Evolutionary conservation across 92 coral and sea anemone species (phyloP).

Genomic region (Porites divaricata): DNA sequence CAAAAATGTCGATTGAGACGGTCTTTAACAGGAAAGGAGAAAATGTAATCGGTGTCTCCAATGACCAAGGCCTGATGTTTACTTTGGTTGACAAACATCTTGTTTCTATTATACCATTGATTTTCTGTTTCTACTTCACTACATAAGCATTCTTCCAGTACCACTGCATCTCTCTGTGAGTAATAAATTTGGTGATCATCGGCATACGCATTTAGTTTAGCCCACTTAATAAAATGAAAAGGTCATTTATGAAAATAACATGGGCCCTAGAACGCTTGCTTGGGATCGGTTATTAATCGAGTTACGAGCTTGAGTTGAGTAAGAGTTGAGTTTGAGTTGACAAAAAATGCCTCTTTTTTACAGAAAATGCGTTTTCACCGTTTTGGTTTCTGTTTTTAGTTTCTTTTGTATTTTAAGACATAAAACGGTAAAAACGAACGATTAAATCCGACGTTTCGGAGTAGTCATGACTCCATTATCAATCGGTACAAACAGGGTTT

Average conservation of each 20-base stretch:
- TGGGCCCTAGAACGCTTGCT: conserved; percentile 34
- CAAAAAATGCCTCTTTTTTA: too few species aligned
- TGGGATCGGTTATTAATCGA: not conserved
- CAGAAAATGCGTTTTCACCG: too few species aligned
- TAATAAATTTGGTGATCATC: conserved; percentile 26
- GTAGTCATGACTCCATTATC: too few species aligned
- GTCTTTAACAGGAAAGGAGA: conserved; percentile 34
- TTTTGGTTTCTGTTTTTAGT: too few species aligned
- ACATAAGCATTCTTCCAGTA: conserved; percentile 1
- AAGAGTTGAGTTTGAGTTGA: too few species aligned
- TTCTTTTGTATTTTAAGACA: too few species aligned
- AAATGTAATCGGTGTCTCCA: conserved; percentile 16
- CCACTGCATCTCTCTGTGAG: not conserved
- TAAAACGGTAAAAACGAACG: too few species aligned
- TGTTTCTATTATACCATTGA: conserved; percentile 34
- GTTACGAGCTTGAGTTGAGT: too few species aligned
- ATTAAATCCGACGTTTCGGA: too few species aligned
- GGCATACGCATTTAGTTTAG: conserved; percentile 31
- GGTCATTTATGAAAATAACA: conserved; percentile 19
- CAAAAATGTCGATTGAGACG: conserved; percentile 47
- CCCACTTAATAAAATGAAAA: not conserved
- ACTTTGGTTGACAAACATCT: not conserved
- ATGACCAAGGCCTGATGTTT: conserved; percentile 15
- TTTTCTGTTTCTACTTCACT: not conserved
- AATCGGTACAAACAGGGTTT: too few species aligned